Conservation (phyloP, 2,888 invertebrate species). For the Oxyteleia sp. region DNA sequence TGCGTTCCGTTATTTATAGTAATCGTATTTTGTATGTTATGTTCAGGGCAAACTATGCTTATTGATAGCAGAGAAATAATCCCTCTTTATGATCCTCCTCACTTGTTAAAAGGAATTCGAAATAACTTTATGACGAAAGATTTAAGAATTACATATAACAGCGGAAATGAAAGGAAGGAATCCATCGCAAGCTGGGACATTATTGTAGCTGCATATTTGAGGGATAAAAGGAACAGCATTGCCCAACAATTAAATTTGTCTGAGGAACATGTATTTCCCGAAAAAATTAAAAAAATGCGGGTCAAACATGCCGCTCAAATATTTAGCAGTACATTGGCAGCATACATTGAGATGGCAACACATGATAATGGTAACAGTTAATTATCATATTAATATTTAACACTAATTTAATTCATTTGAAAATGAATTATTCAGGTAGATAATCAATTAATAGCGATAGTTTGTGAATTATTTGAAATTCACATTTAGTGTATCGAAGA, state of each 20-base stretch:
- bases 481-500: too few species aligned
- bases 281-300: slow-evolving; percentile 33
- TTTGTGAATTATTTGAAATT: too few species aligned
- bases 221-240: slow-evolving; percentile 6
- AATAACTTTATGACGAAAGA: slow-evolving; percentile 33
- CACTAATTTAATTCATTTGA: background rate
- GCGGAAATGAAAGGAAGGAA: background rate
- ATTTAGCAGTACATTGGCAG: slow-evolving; percentile 9
- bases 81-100: slow-evolving; percentile 32
- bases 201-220: background rate
- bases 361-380: background rate
- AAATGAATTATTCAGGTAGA: slow-evolving; percentile 4
- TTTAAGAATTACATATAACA: background rate
- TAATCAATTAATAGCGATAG: too few species aligned
- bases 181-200: slow-evolving; percentile 12
- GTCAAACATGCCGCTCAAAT: slow-evolving; percentile 33
- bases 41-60: slow-evolving; percentile 5
- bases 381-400: background rate
- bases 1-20: background rate
- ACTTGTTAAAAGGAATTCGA: slow-evolving; percentile 33
- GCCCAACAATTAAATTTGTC: background rate
- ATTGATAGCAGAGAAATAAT: slow-evolving; percentile 8
- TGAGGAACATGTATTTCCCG: slow-evolving; percentile 16
- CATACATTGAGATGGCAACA: slow-evolving; percentile 5
- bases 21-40: background rate